Conservation (phyloP, 2,113 vertebrate genomes). For the Pelmatolapia mariae region DNA sequence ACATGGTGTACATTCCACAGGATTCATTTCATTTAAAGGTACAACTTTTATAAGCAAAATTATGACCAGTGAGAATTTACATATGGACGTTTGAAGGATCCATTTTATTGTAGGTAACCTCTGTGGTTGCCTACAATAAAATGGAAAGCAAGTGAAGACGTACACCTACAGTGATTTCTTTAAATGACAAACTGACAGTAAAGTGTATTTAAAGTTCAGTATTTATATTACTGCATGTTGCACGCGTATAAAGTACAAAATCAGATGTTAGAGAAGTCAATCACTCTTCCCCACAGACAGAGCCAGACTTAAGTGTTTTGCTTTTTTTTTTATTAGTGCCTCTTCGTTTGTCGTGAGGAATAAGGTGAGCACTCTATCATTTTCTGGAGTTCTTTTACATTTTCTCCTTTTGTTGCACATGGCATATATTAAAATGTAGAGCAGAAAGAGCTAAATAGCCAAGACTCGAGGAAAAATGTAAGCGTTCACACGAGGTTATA, state of each 20-base stretch:
- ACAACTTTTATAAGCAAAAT: neutral
- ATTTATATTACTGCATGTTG: neutral
- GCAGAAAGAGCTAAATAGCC: neutral
- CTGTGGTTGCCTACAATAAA: neutral
- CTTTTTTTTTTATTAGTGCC: neutral
- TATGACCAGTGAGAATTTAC: neutral
- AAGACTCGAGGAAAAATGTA: neutral
- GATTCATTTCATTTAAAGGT: neutral
- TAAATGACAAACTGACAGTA: neutral
- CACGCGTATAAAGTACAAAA: neutral
- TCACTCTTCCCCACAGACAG: neutral
- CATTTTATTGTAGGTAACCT: neutral
- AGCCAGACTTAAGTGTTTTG: neutral
- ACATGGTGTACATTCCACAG: neutral
- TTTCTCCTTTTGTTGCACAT: constrained; percentile 5
- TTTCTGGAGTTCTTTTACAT: constrained; percentile 8
- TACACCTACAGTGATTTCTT: neutral
- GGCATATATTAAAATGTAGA: constrained; percentile 18
- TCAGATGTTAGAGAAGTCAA: neutral
- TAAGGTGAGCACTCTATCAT: constrained; percentile 32
- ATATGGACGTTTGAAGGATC: neutral
- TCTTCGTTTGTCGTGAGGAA: neutral
- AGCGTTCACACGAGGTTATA: constrained; percentile 9
- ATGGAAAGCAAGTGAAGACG: neutral
- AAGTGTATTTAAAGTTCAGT: neutral